A percentile compares a stretch with the other conserved stretches of the same genome.
Conservation (phyloP, 2,888 invertebrate genomes). For the Formica aserva region DNA sequence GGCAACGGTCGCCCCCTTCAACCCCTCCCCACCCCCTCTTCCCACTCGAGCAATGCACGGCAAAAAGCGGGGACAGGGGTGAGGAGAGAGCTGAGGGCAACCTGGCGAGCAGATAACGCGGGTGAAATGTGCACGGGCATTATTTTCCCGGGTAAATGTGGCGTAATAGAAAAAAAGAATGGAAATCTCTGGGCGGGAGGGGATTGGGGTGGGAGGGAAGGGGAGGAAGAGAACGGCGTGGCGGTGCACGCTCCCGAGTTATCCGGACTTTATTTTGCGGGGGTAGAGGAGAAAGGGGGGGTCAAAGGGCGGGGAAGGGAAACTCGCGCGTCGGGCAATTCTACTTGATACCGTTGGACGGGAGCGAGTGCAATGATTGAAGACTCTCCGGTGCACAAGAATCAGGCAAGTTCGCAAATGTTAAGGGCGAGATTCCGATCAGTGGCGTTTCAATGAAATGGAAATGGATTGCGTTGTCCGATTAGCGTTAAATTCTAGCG, state of each 20-base stretch:
- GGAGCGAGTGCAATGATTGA: conserved; percentile 25
- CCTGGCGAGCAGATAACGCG: conserved; percentile 75
- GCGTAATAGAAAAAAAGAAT: conserved; percentile 73
- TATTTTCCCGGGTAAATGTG: conserved; percentile 78
- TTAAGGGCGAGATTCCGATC: conserved; percentile 42
- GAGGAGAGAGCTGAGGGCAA: conserved; percentile 51
- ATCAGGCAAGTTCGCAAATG: conserved; percentile 38
- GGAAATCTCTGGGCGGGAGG: neutral
- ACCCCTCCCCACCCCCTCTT: neutral
- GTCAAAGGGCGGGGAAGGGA: conserved; percentile 17
- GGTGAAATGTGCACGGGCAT: conserved; percentile 77
- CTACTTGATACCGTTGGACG: conserved; percentile 29
- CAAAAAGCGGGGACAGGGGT: conserved; percentile 56
- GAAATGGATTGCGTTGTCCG: conserved; percentile 28
- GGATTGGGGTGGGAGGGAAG: neutral
- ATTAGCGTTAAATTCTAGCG: neutral
- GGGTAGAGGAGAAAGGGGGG: neutral
- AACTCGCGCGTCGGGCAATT: conserved; percentile 28
- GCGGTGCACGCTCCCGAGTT: conserved; percentile 43
- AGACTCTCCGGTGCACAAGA: conserved; percentile 17
- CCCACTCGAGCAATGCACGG: conserved; percentile 40
- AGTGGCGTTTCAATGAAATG: conserved; percentile 20
- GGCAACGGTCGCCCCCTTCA: neutral
- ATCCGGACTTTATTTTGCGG: conserved; percentile 50
- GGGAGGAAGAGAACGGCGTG: neutral